Base-by-base conservation (phyloP, 2,113 vertebrate species). In the Sylvietta virens region DNA sequence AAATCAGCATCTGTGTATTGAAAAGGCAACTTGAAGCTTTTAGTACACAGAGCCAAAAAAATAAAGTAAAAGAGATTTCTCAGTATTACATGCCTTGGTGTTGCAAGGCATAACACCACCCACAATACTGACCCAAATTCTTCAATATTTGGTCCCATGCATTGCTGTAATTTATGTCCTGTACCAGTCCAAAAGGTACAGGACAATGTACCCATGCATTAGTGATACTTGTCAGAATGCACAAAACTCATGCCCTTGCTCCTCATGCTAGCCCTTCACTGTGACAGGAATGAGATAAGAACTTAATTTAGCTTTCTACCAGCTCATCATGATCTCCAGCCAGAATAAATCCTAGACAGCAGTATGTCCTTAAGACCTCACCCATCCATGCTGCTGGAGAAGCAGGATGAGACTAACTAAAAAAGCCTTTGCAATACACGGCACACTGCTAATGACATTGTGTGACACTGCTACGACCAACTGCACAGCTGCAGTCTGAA, bases 371-470 rank as follows among this genome's bases (percentile, higher is more conserved):
- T 30, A 51, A 58, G 48, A 86, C 7, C 14, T 54, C 33, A 35
- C 9, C 24, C 2, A 2, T 70, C 60, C 3, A 1, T 40, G 44
- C 4, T 67, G 77, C 61, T 70, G 24, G 33, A 77, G 50, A 77
- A 66, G 22, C n/a, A 76, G 0, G 3, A 50, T 22, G 23, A 47
- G 33, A 42, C 18, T 64, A 56, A 81, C 13, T 4, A 13, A 67
- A 92, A 58, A 64, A 28, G 8, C 7, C 60, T 71, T 65, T 73
- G 23, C 11, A 10, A 37, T 5, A 58, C 39, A 42, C 0, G 11
- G 18, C 22, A 51, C 2, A 10, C 13, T 5, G 10, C 21, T 83
- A 70, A n/a, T 0, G 1, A 44, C 31, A 11, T 1, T 7, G 16
- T 22, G 3, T 15, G 70, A 71, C 3, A 57, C 4, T 24, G 31